Percentiles rank a stretch among this genome's conserved stretches.
These are phyloP conservation scores for Siniperca scherzeri DNA, from an alignment of 2,797 vertebrate genomes.

Conservation along the genomic window DNA sequence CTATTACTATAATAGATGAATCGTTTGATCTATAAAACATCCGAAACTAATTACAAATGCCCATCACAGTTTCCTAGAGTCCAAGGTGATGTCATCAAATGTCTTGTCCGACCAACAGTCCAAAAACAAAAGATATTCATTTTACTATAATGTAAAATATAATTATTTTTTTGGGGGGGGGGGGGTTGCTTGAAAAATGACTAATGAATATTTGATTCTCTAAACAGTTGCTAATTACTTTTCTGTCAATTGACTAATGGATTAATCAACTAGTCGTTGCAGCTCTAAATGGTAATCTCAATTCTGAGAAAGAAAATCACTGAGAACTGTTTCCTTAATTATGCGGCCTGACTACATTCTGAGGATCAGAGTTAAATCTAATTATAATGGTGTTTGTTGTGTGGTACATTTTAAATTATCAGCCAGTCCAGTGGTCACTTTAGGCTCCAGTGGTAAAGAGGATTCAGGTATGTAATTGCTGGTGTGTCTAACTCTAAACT, in stretches of 20 bases:
- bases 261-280: neutral
- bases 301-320: neutral
- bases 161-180: no score
- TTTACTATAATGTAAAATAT: no score
- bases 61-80: no score
- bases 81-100: neutral
- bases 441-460: neutral
- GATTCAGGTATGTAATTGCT: neutral
- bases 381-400: neutral
- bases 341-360: neutral
- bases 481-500: neutral
- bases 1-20: neutral
- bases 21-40: neutral
- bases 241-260: neutral
- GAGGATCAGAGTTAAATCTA: neutral
- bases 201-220: neutral
- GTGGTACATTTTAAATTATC: neutral
- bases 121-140: neutral
- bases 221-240: neutral
- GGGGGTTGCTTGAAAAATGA: neutral
- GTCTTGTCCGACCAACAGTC: neutral
- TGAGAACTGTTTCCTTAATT: neutral
- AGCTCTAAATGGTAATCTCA: no score
- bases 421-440: neutral
- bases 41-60: neutral